phyloP scores from a whole-genome alignment of 2,113 vertebrate genomes.

The Sebastes fasciatus region DNA sequence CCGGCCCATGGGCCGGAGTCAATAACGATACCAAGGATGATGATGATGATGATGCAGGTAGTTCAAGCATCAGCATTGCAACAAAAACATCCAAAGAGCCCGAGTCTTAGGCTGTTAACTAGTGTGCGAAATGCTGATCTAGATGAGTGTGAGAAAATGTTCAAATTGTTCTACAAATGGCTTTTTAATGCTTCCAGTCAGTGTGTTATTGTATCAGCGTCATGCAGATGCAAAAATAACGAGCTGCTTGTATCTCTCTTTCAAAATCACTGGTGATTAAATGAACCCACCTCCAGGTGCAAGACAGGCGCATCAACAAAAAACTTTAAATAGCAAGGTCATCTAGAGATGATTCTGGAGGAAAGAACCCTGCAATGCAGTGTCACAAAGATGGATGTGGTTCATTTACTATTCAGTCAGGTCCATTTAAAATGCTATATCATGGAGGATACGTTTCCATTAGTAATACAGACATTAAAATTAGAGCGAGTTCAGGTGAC shows the following conservation, averaged over 20 bases:
- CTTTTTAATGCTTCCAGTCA: constrained; percentile 18
- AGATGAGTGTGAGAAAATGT: not conserved
- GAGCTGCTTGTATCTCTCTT: constrained; percentile 20
- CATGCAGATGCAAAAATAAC: constrained; percentile 8
- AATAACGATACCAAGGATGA: not conserved
- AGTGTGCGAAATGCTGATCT: not conserved
- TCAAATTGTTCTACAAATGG: not conserved
- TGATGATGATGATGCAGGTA: not conserved
- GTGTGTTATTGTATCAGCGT: constrained; percentile 1
- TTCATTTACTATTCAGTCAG: constrained; percentile 83
- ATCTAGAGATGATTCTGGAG: constrained; percentile 76
- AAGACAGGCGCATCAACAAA: constrained; percentile 60
- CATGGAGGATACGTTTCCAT: constrained; percentile 75
- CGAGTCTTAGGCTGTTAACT: not conserved
- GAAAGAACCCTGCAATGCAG: constrained; percentile 73
- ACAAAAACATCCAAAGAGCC: not conserved
- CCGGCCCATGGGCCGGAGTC: no score
- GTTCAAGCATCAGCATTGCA: not conserved
- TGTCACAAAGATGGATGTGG: constrained; percentile 83
- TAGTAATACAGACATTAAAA: constrained; percentile 78
- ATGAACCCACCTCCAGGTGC: constrained; percentile 52
- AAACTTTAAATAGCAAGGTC: constrained; percentile 81
- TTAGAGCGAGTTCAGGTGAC: constrained; percentile 70
- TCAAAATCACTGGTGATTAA: constrained; percentile 50
- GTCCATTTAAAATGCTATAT: constrained; percentile 82